These are phyloP conservation scores for Neomicropteryx cornuta DNA, from an alignment of 1,140 invertebrate genomes.

Conservation along the genomic window DNA sequence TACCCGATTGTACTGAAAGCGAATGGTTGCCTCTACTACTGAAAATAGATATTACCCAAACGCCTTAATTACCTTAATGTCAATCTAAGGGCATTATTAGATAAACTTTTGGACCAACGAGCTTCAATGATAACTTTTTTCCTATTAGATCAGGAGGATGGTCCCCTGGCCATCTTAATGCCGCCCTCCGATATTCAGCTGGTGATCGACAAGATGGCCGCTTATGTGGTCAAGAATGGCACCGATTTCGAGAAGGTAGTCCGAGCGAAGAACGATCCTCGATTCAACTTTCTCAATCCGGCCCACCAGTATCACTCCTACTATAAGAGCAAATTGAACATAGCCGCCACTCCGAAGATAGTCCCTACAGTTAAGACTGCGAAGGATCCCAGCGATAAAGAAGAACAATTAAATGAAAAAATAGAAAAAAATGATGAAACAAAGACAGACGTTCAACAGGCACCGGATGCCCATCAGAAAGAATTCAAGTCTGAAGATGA, in stretches of 20 bases:
- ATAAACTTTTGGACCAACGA: no score
- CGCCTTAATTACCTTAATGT: no score
- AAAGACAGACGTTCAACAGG: no score
- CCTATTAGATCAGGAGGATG: not conserved
- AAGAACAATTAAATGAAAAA: not conserved
- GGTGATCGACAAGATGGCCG: conserved; percentile 92
- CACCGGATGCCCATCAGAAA: no score
- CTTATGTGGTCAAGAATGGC: conserved; percentile 90
- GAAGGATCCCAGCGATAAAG: conserved; percentile 17
- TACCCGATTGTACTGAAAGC: no score
- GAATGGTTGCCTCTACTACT: no score
- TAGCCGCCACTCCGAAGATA: conserved; percentile 14
- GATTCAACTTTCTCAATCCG: conserved; percentile 72
- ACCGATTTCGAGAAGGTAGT: conserved; percentile 84
- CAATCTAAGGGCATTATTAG: no score
- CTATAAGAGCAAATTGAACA: conserved; percentile 45
- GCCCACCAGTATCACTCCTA: conserved; percentile 65
- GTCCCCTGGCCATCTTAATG: conserved; percentile 42
- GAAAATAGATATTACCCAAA: no score
- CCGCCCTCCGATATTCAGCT: conserved; percentile 72
- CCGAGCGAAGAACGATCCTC: conserved; percentile 70
- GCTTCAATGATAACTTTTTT: not conserved
- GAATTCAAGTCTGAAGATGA: no score
- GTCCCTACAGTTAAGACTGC: conserved; percentile 19
- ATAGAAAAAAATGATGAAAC: no score